A percentile compares a stretch with the other conserved stretches of the same genome.
phyloP scores from a whole-genome alignment of 2,797 vertebrate species.

The Sparidentex hasta region DNA sequence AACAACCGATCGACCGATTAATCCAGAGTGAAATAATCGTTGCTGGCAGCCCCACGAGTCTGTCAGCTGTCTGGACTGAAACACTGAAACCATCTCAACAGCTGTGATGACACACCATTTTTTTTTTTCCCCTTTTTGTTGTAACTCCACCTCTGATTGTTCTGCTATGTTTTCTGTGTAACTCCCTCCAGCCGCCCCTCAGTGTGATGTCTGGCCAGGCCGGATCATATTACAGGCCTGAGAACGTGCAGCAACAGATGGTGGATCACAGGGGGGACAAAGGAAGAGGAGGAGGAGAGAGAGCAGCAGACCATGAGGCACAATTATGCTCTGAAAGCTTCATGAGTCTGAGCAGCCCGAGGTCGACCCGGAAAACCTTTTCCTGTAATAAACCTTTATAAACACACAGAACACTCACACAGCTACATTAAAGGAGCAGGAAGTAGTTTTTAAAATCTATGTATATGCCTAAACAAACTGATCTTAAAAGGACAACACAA shows the following conservation, averaged over 20 bases:
- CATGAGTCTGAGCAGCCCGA: constrained; percentile 24
- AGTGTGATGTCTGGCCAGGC: constrained; percentile 65
- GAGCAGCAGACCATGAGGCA: constrained; percentile 35
- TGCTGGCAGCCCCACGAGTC: too few relatives aligned
- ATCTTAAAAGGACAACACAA: too few relatives aligned
- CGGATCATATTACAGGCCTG: constrained; percentile 80
- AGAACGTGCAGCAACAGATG: constrained; percentile 81
- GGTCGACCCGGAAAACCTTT: neutral
- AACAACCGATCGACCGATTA: too few relatives aligned
- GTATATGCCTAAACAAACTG: too few relatives aligned
- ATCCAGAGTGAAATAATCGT: too few relatives aligned
- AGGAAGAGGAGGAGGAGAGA: constrained; percentile 60
- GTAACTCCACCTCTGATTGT: constrained; percentile 76
- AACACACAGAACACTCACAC: neutral
- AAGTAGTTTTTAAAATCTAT: too few relatives aligned
- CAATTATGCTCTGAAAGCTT: constrained; percentile 43
- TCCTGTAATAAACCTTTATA: neutral
- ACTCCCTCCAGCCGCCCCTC: constrained; percentile 54
- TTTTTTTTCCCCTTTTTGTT: neutral
- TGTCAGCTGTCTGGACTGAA: constrained; percentile 9
- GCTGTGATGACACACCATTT: constrained; percentile 61
- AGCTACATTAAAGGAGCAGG: too few relatives aligned
- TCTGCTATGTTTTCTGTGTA: constrained; percentile 37
- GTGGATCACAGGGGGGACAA: constrained; percentile 53
- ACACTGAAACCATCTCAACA: constrained; percentile 37